Evolutionary conservation across 2,113 vertebrate species (phyloP).

Genomic region (Pelecanoides urinatrix): DNA sequence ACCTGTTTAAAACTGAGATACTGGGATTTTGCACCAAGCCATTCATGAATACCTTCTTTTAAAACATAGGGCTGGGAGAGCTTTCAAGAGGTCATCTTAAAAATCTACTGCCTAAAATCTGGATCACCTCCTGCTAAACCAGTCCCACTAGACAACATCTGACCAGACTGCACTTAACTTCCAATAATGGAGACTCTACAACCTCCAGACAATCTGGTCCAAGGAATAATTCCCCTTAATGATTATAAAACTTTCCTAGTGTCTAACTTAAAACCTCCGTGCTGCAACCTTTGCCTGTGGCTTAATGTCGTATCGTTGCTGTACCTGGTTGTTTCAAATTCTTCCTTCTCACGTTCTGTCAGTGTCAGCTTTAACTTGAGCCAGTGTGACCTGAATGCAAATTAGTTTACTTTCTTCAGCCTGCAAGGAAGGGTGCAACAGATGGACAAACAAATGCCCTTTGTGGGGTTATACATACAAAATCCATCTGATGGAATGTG

Average conservation of each 20-base stretch:
- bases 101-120: background rate
- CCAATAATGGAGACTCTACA: background rate
- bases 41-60: background rate
- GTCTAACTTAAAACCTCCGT: background rate
- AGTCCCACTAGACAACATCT: background rate
- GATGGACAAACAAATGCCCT: background rate
- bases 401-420: conserved; percentile 73
- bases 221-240: background rate
- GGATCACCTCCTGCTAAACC: background rate
- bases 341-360: conserved; percentile 73
- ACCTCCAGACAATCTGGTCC: background rate
- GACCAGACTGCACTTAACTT: background rate
- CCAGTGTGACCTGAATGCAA: conserved; percentile 68
- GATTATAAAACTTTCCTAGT: background rate
- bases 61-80: background rate
- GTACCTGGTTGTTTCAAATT: conserved; percentile 73
- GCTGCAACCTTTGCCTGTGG: background rate
- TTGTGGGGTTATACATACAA: background rate
- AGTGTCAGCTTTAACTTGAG: conserved; percentile 72
- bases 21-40: background rate
- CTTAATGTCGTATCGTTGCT: background rate
- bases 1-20: background rate
- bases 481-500: background rate
- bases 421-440: background rate
- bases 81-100: background rate